Evolutionary conservation across 2,113 vertebrate genomes (phyloP).

Genomic region (Neodon shergylaensis): DNA sequence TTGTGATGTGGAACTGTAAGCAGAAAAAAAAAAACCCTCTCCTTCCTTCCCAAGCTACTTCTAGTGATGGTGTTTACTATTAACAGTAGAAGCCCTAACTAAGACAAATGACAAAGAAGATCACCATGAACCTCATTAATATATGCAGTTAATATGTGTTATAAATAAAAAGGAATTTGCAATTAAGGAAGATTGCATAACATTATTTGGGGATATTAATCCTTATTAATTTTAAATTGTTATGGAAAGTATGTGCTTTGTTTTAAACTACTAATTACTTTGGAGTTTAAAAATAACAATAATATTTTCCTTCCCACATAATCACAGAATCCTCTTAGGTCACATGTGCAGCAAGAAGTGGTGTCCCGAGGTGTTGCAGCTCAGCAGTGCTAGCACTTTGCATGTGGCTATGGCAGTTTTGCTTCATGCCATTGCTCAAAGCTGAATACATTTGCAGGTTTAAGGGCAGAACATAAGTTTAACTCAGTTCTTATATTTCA

Average conservation of each 20-base stretch:
- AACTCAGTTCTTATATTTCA: neutral
- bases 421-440: neutral
- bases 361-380: neutral
- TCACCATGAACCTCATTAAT: neutral
- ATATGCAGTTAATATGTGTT: neutral
- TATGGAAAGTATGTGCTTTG: neutral
- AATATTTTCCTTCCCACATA: neutral
- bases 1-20: neutral
- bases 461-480: neutral
- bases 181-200: neutral
- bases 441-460: neutral
- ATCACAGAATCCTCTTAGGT: neutral
- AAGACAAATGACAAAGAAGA: neutral
- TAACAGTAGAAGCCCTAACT: neutral
- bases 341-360: neutral
- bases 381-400: neutral
- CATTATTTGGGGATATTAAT: neutral
- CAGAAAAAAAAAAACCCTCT: neutral
- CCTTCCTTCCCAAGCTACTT: neutral
- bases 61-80: neutral
- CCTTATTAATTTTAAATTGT: neutral
- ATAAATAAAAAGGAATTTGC: neutral
- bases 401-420: constrained; percentile 4
- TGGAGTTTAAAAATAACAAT: neutral
- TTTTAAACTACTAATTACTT: constrained; percentile 38